Percentiles rank a stretch among this genome's conserved stretches.
phyloP scores from a whole-genome alignment of 2,797 vertebrate species.

The Syncerus caffer region DNA sequence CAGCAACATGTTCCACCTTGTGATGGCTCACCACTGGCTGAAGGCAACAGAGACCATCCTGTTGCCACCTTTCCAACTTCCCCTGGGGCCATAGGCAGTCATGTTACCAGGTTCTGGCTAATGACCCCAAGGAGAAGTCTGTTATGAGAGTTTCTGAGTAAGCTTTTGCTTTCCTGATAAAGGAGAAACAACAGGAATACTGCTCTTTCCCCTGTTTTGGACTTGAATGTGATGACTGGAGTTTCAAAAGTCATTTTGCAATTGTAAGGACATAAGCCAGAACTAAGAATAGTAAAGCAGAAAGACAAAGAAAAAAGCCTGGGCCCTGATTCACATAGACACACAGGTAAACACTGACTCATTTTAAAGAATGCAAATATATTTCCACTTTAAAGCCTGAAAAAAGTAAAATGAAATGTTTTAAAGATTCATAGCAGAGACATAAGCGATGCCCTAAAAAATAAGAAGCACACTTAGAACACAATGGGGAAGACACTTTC shows the following conservation, averaged over 20 bases:
- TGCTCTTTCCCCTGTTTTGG: background rate
- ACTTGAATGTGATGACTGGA: background rate
- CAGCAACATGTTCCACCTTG: background rate
- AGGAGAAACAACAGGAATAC: background rate
- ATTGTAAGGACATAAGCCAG: background rate
- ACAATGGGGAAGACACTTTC: background rate
- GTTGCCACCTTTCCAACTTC: background rate
- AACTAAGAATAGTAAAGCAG: background rate
- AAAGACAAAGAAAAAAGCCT: background rate
- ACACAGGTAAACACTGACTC: background rate
- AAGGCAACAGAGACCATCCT: background rate
- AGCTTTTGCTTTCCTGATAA: background rate
- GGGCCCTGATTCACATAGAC: background rate
- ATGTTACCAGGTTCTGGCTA: background rate
- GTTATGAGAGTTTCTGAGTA: background rate
- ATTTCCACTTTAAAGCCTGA: constrained; percentile 1
- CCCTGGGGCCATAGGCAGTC: background rate
- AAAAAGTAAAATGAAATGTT: constrained; percentile 13
- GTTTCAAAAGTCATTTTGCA: background rate
- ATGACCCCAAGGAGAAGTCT: background rate
- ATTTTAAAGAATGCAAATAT: constrained; percentile 4
- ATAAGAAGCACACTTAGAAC: background rate
- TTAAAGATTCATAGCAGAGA: background rate
- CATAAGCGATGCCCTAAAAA: background rate
- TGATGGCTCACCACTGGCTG: background rate